Base-by-base conservation (phyloP, 2,113 vertebrate genomes). In the Strix uralensis region DNA sequence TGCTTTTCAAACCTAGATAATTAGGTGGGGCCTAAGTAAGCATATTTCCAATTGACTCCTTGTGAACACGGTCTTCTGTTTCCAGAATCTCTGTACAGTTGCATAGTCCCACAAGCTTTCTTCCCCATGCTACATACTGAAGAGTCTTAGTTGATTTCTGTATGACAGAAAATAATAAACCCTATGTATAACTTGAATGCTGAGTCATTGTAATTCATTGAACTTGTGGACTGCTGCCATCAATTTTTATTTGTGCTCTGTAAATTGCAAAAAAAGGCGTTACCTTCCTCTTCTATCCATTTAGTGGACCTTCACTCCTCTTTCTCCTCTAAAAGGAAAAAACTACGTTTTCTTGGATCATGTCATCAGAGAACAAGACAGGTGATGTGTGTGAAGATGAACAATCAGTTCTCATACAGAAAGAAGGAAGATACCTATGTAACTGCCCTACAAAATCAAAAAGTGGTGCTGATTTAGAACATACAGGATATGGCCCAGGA, bases 131-230 rank as follows among this genome's bases (percentile, higher is more conserved):
- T 94, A 79, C 77, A 65, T 75, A 84, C 54, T 96, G 34, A 87
- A 86, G 61, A 79, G 81, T 92, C 65, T 92, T 81, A 81, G 14
- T 15, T 89, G 52, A 87, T 95, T 96, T 95, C 70, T 97, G 93
- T 97, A 90, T 86, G 55, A 88, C 85, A 88, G 78, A 94, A 94
- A 95, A 92, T 77, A 96, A 97, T 89, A 96, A 97, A 97, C 46
- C 42, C 22, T 88, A n/a, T 44, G 18, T 95, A 42, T 83, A 92
- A 97, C n/a, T 74, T 58, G 82, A 91, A 85, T 57, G 51, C 84
- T 52, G 95, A 82, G 81, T 97, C 74, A 69, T 23, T 94, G 95
- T 95, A 81, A 47, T 92, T 97, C 71, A 86, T 96, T 97, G 66
- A 74, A 59, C 6, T 49, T 36, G 16, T 38, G 49, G 22, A 69